These are phyloP conservation scores for Dascyllus trimaculatus DNA, from an alignment of 2,113 vertebrate species.

Conservation along the genomic window DNA sequence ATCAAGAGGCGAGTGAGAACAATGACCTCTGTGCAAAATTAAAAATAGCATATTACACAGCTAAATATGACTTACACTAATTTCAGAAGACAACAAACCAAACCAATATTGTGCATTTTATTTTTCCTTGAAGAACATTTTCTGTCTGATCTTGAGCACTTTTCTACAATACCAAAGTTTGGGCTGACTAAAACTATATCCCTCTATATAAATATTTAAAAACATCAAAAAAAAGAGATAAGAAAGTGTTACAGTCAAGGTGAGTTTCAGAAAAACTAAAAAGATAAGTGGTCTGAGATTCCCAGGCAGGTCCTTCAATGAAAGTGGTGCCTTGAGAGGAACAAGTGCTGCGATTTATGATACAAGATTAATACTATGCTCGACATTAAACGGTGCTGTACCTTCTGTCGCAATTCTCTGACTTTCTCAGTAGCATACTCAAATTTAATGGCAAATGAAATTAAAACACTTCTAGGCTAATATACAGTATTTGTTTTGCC, in stretches of 20 bases:
- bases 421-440: neutral
- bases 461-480: too few relatives aligned
- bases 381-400: neutral
- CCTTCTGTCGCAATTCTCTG: neutral
- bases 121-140: neutral
- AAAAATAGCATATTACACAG: neutral
- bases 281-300: neutral
- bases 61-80: neutral
- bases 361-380: neutral
- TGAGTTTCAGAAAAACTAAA: neutral
- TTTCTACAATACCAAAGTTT: neutral
- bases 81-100: too few relatives aligned
- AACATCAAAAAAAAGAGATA: neutral
- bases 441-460: neutral
- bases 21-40: neutral
- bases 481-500: too few relatives aligned
- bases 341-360: neutral
- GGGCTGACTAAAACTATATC: neutral
- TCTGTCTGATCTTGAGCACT: neutral
- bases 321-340: neutral
- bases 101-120: too few relatives aligned
- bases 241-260: neutral
- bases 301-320: neutral
- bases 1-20: slow-evolving; percentile 5
- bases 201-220: neutral